Conservation (phyloP, 2,113 vertebrate species). For the Melospiza georgiana region DNA sequence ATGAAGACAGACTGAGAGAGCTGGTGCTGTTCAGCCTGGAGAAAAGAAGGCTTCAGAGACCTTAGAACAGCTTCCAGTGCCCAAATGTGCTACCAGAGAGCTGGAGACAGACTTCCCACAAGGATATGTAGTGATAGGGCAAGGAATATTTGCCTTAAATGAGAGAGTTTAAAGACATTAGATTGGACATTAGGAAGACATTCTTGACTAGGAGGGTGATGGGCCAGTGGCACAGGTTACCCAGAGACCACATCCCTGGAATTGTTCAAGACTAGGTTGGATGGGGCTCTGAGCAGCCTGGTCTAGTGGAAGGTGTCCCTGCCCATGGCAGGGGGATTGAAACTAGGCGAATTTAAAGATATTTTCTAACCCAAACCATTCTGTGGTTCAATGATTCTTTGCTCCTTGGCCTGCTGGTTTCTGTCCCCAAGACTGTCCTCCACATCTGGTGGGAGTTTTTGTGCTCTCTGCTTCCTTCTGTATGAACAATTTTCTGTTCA, state of each 20-base stretch:
- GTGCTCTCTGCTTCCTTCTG: neutral
- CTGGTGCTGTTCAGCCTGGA: neutral
- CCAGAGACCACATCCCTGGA: neutral
- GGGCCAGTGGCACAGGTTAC: neutral
- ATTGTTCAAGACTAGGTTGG: neutral
- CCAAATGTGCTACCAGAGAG: neutral
- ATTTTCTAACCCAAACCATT: neutral
- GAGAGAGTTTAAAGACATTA: neutral
- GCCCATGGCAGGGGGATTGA: neutral
- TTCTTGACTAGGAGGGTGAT: neutral
- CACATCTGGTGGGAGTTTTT: neutral
- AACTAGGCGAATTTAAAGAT: neutral
- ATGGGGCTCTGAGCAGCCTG: neutral
- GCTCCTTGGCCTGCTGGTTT: neutral
- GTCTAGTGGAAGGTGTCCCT: neutral
- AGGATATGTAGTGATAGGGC: neutral
- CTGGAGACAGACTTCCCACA: neutral
- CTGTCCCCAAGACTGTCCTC: neutral
- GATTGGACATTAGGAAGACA: neutral
- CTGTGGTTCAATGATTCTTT: neutral
- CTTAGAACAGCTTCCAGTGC: neutral
- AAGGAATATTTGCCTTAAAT: neutral
- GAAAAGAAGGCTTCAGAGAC: neutral
- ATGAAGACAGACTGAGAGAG: neutral
- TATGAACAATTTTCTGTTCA: neutral